A percentile compares a stretch with the other conserved stretches of the same genome.
Conservation (phyloP, 2,797 vertebrate species). For the Artibeus lituratus region DNA sequence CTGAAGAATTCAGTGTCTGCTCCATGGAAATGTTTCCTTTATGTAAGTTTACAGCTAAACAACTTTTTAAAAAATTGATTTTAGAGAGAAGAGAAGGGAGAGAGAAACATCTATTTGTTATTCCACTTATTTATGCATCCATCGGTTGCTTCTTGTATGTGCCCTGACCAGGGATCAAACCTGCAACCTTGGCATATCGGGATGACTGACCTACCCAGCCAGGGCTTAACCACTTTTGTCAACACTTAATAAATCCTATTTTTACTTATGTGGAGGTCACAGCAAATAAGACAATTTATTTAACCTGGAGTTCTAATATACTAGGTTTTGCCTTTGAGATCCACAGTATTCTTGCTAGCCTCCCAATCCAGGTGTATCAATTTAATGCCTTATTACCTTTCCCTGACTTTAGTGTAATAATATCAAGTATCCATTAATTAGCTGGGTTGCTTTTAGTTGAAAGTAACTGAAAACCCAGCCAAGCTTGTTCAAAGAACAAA, state of each 20-base stretch:
- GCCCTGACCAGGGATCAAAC: neutral
- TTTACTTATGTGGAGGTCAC: conserved; percentile 72
- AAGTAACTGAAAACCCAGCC: conserved; percentile 35
- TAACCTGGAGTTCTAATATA: conserved; percentile 35
- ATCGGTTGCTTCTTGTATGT: neutral
- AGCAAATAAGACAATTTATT: conserved; percentile 57
- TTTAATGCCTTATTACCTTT: neutral
- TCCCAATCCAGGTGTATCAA: neutral
- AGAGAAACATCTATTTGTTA: neutral
- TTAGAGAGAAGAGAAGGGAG: neutral
- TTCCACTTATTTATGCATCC: neutral
- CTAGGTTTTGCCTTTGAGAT: conserved; percentile 25
- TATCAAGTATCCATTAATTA: neutral
- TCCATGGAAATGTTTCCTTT: conserved; percentile 62
- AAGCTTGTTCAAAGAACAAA: conserved; percentile 17
- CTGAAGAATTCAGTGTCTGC: neutral
- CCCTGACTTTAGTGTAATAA: neutral
- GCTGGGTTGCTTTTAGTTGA: neutral
- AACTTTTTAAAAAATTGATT: conserved; percentile 11
- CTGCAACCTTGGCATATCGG: neutral
- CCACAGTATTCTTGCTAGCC: neutral
- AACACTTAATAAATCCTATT: conserved; percentile 53
- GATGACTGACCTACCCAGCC: neutral
- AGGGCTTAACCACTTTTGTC: conserved; percentile 69
- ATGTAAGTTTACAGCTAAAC: conserved; percentile 55